Percentiles rank a stretch among this genome's conserved stretches.
phyloP scores from a whole-genome alignment of 1,140 invertebrate genomes.

The Leucophenga varia region DNA sequence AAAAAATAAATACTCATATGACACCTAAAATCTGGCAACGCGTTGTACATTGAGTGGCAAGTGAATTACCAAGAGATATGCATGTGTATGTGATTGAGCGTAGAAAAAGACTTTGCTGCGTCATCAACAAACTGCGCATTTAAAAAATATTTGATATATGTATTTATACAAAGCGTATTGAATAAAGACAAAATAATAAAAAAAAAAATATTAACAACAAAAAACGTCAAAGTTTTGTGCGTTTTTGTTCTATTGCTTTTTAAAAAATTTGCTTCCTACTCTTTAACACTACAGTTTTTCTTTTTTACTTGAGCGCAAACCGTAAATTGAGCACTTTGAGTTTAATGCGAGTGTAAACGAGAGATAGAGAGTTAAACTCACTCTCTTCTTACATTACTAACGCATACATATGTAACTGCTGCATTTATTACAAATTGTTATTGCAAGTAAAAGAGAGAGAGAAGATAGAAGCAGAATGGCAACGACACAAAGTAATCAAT shows the following conservation, averaged over 20 bases:
- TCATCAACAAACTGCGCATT: constrained; percentile 49
- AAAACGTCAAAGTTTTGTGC: constrained; percentile 16
- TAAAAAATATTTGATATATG: constrained; percentile 18
- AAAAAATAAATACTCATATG: constrained; percentile 15
- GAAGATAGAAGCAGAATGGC: too few species aligned
- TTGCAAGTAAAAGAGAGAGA: too few species aligned
- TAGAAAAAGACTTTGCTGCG: too few species aligned
- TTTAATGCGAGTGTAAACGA: constrained; percentile 34
- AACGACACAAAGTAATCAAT: too few species aligned
- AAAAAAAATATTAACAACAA: constrained; percentile 16
- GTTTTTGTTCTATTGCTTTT: constrained; percentile 15
- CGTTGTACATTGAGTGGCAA: constrained; percentile 10
- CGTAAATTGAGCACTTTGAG: background rate
- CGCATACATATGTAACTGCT: too few species aligned
- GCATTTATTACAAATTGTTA: too few species aligned
- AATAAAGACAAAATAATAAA: constrained; percentile 9
- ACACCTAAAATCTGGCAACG: background rate
- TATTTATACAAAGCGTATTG: constrained; percentile 4
- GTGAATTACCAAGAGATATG: too few species aligned
- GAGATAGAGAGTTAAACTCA: constrained; percentile 16
- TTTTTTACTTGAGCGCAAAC: too few species aligned
- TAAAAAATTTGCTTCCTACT: constrained; percentile 22
- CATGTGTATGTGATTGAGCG: too few species aligned
- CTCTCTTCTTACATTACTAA: background rate
- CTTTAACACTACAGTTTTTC: background rate